Conservation (phyloP, 64 coral and sea anemone genomes). For the Montipora capricornis region DNA sequence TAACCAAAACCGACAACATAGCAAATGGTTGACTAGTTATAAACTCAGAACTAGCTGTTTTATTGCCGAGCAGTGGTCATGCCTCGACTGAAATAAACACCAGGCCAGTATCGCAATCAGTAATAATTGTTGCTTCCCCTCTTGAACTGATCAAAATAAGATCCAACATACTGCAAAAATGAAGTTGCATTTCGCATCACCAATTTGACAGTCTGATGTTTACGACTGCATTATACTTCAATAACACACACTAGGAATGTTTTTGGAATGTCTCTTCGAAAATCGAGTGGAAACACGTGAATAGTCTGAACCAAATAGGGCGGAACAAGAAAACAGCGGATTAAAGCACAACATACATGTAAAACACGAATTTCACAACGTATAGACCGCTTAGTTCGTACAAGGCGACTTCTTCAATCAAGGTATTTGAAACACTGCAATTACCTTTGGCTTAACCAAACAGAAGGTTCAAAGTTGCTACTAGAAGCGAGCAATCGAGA, state of each 20-base stretch:
- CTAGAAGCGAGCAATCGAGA: neutral
- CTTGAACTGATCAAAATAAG: neutral
- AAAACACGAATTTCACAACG: neutral
- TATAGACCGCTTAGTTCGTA: neutral
- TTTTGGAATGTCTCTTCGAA: too few species aligned
- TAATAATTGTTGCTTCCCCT: neutral
- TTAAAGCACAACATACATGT: neutral
- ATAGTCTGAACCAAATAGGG: too few species aligned
- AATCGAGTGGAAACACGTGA: too few species aligned
- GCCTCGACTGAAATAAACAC: neutral
- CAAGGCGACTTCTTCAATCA: neutral
- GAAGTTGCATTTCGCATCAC: too few species aligned
- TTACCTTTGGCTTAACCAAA: constrained; percentile 13
- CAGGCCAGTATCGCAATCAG: neutral
- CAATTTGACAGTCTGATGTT: too few species aligned
- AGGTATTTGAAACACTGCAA: constrained; percentile 24
- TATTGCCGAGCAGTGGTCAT: neutral
- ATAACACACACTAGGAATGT: too few species aligned
- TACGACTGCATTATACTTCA: too few species aligned
- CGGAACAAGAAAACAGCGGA: neutral
- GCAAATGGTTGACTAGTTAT: neutral
- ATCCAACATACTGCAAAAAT: neutral
- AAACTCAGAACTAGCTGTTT: neutral
- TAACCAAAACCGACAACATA: neutral
- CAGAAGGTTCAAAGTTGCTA: constrained; percentile 1